Evolutionary conservation across 1,140 invertebrate genomes (phyloP), one percentile per base, ranked within the genome.

Genomic region (Drosophila athabasca): DNA sequence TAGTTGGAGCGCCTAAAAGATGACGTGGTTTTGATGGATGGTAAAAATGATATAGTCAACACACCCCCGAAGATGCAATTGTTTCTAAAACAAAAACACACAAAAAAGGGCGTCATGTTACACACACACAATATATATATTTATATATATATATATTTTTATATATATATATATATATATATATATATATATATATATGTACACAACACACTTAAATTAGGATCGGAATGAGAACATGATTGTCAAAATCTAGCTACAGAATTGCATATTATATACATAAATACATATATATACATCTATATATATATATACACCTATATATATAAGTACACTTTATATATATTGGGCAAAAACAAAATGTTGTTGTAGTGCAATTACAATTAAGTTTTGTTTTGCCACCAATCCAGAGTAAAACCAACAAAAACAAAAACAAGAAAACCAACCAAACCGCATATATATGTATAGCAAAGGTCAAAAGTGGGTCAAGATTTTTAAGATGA

Each of bases 341-440:
- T 87, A 87, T 65, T 51, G 82, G 82, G 69, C 82, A 85, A 87
- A 84, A 71, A 83, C 79, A 83, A 80, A 88, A 88, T 79, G 83
- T 88, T 88, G 83, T 88, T 88, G 83, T 88, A 88, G 83, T 69
- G 57, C 79, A 88, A 83, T 88, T 88, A 88, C 84, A 88, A 89
- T 88, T 88, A 88, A 88, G 83, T 88, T 88, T 88, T 88, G 83
- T 85, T 85, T 85, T 85, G 83, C 82, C 78, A 85, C 77, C 65
- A 60, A 50, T 22, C 24, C 24, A 64, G 43, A 53, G 66, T 51
- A 59, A 70, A n/a, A 69, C 11, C 41, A 59, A 74, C 48, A 52
- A 35, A 44, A 52, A 45, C 45, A 53, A 52, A 11, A 44, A 44
- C 43, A 53, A 54, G 51, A 31, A 26, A 26, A 26, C 0, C 24